Evolutionary conservation across 2,113 vertebrate species (phyloP).

Genomic region (Sphaerodactylus townsendi): DNA sequence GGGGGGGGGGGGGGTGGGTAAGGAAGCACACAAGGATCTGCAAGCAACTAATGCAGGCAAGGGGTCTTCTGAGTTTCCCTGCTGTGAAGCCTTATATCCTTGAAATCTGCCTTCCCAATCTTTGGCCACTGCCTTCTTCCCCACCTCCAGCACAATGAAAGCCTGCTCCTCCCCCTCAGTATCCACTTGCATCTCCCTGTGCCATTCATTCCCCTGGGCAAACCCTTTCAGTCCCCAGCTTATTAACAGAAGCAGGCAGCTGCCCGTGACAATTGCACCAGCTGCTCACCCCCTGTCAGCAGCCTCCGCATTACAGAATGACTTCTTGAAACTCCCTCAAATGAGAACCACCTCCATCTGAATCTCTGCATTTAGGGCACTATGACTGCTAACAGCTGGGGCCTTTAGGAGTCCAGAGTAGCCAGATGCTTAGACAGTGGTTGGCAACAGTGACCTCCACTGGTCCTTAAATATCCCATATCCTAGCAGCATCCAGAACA

Average conservation of each 20-base stretch:
- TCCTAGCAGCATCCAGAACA: background rate
- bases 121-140: background rate
- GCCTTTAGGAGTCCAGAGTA: background rate
- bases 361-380: background rate
- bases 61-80: background rate
- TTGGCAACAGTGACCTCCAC: background rate
- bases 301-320: constrained; percentile 7
- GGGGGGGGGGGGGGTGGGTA: no score
- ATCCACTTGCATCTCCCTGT: background rate
- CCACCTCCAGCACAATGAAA: background rate
- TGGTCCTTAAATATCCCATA: background rate
- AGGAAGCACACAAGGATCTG: background rate
- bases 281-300: constrained; percentile 25
- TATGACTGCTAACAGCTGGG: constrained; percentile 4
- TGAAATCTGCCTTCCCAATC: background rate
- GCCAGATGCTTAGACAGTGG: background rate
- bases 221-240: constrained; percentile 1
- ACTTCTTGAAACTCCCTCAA: constrained; percentile 9
- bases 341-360: background rate
- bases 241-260: constrained; percentile 33
- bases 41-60: background rate
- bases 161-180: background rate
- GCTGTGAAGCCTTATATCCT: background rate
- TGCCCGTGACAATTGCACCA: constrained; percentile 29
- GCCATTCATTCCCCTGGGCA: constrained; percentile 13